Percentiles rank a stretch among this genome's conserved stretches.
Conservation (phyloP, 2,888 invertebrate genomes). For the Ennomos fuscantarius region DNA sequence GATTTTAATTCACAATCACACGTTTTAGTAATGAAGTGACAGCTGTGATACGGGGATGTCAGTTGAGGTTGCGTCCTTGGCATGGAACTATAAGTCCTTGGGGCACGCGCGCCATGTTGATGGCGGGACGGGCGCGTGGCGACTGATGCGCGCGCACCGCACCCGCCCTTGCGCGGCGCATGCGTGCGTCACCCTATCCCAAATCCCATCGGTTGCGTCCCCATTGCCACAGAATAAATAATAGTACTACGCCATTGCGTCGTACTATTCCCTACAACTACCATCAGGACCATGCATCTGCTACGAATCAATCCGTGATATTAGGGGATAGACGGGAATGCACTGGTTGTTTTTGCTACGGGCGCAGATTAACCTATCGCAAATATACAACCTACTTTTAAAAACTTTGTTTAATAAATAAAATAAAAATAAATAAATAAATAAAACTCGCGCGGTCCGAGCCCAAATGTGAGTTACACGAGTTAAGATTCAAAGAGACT, state of each 20-base stretch:
- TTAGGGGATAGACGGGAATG: too few relatives aligned
- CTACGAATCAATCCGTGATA: too few relatives aligned
- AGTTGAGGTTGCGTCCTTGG: conserved; percentile 36
- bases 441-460: too few relatives aligned
- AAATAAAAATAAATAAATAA: background rate
- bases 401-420: too few relatives aligned
- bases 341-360: too few relatives aligned
- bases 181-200: conserved; percentile 74
- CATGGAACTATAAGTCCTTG: conserved; percentile 59
- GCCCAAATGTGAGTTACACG: too few relatives aligned
- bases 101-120: conserved; percentile 76
- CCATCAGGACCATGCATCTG: background rate
- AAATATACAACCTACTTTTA: too few relatives aligned
- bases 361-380: too few relatives aligned
- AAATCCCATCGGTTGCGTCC: too few relatives aligned
- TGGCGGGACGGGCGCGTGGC: conserved; percentile 78
- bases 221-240: too few relatives aligned
- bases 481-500: background rate
- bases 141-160: conserved; percentile 77
- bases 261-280: background rate
- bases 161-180: conserved; percentile 60
- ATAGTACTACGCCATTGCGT: too few relatives aligned
- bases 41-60: conserved; percentile 60
- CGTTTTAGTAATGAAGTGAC: conserved; percentile 11
- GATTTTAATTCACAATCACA: conserved; percentile 16